Evolutionary conservation across 37 sponge, comb jelly and placozoan genomes (phyloP).

Genomic region (Halichondria panicea): DNA sequence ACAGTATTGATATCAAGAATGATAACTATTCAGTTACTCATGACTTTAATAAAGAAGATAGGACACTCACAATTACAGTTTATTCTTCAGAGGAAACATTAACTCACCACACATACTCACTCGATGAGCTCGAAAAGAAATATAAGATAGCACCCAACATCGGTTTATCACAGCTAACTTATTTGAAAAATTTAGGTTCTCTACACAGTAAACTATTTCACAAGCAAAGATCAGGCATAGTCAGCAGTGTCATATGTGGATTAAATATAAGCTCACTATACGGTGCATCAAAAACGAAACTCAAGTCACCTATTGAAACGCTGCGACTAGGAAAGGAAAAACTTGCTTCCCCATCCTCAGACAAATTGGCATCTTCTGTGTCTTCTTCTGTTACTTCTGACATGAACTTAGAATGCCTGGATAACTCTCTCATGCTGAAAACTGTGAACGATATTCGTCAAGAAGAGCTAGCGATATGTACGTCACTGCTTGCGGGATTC

Average conservation of each 20-base stretch:
- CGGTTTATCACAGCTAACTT: no score
- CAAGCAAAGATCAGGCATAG: no score
- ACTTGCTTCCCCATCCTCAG: neutral
- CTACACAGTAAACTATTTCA: neutral
- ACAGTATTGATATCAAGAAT: no score
- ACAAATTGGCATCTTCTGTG: neutral
- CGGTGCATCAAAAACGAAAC: neutral
- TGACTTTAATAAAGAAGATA: no score
- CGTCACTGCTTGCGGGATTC: conserved; percentile 35
- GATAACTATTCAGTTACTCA: no score
- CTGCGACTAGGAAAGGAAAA: neutral
- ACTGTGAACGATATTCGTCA: conserved; percentile 11
- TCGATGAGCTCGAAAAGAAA: no score
- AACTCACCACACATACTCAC: no score
- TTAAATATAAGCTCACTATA: neutral
- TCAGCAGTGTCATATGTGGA: neutral
- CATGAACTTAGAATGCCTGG: neutral
- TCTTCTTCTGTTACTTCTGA: neutral
- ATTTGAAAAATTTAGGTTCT: no score
- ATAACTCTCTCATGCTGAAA: conserved; percentile 15
- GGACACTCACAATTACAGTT: no score
- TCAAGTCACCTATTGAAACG: neutral
- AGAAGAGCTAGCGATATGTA: conserved; percentile 29
- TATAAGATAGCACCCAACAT: no score
- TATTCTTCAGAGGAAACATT: no score